These are phyloP conservation scores for Ditula angustiorana DNA, from an alignment of 2,888 invertebrate species.

Conservation along the genomic window DNA sequence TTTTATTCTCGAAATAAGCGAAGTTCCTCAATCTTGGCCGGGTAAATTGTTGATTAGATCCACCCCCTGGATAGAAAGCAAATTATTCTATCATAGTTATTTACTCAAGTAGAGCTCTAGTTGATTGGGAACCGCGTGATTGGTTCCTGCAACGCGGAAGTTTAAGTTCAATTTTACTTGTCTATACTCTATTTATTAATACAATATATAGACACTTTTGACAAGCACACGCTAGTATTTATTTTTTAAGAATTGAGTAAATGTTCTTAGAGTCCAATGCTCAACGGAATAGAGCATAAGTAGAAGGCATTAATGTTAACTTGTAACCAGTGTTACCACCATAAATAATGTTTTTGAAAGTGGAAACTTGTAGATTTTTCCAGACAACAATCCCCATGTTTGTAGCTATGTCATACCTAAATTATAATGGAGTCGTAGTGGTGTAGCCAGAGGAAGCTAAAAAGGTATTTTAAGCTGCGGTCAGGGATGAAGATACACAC, in stretches of 20 bases:
- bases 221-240: too few relatives aligned
- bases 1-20: conserved; percentile 57
- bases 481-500: background rate
- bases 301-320: too few relatives aligned
- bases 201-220: too few relatives aligned
- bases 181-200: too few relatives aligned
- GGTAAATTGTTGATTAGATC: conserved; percentile 69
- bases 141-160: conserved; percentile 32
- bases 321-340: too few relatives aligned
- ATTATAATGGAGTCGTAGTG: background rate
- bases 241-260: too few relatives aligned
- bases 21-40: conserved; percentile 56
- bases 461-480: background rate
- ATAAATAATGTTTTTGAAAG: too few relatives aligned
- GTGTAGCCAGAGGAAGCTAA: background rate
- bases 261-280: too few relatives aligned
- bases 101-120: conserved; percentile 10
- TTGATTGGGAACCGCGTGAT: conserved; percentile 35
- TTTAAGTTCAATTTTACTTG: conserved; percentile 22
- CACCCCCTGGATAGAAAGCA: conserved; percentile 53
- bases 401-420: background rate
- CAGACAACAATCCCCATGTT: background rate
- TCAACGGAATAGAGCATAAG: too few relatives aligned
- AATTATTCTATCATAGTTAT: conserved; percentile 50
- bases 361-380: too few relatives aligned